Evolutionary conservation across 2,797 vertebrate genomes (phyloP), one percentile per base, ranked within the genome.

Genomic region (Sebastes oblongus): DNA sequence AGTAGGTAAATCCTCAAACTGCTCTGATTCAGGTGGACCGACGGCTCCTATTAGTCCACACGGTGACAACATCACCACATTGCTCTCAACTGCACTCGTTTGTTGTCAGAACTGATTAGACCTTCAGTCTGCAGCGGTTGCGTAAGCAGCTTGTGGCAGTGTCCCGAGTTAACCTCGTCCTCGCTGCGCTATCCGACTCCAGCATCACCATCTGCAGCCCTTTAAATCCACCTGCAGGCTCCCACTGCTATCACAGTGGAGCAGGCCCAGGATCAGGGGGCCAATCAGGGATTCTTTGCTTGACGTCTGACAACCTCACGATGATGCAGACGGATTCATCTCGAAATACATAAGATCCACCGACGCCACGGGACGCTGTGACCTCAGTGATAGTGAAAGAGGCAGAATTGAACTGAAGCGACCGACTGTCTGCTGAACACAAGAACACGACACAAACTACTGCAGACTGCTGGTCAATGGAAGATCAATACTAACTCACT

Each of bases 91-190:
- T 25, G 56, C 14, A 29, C 34, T 30, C 10, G 2, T 50, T 18
- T 74, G 50, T 39, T 62, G 62, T 72, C 79, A 80, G 18, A 30
- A 69, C 11, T 12, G 42, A 77, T 61, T 34, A 72, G n/a, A 56
- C 10, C 16, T 60, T 30, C 13, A 10, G 22, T 72, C 34, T 64
- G 46, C 60, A 65, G 75, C 1, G 32, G 60, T 72, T 77, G 72
- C 12, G 10, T 78, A 85, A 82, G 75, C 61, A 22, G 72, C 50
- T 75, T 14, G 72, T 77, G 62, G 58, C 70, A 39, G 24, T 2
- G 61, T 75, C 83, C 78, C 25, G 24, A 52, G 27, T 64, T 75
- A n/a, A 67, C 75, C 83, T 66, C 50, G 7, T 25, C 59, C 18
- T 54, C 8, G 1, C 73, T 29, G 66, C 42, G 14, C 61, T 13